Evolutionary conservation across 2,113 vertebrate species (phyloP).

Genomic region (Platysternon megacephalum): DNA sequence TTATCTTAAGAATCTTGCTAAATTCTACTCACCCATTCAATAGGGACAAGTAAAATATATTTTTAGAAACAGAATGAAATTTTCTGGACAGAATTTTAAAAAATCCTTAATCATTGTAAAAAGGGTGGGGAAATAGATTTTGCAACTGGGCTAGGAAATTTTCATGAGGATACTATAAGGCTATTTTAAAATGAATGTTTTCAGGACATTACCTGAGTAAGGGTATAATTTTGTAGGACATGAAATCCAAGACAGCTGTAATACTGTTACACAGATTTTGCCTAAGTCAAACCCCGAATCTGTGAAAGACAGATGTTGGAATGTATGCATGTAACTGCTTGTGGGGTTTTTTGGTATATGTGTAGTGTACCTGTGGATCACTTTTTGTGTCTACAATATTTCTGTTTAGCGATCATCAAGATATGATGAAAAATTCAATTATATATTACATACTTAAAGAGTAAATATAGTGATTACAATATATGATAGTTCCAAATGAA

Average conservation of each 20-base stretch:
- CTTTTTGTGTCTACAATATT: conserved; percentile 57
- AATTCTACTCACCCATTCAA: not conserved
- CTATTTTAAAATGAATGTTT: conserved; percentile 67
- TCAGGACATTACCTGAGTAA: conserved; percentile 70
- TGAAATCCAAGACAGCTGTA: conserved; percentile 67
- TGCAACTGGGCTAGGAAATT: not conserved
- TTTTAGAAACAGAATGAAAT: conserved; percentile 28
- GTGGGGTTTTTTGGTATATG: conserved; percentile 53
- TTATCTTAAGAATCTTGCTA: conserved; percentile 47
- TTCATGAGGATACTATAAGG: conserved; percentile 22
- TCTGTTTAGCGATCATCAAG: conserved; percentile 63
- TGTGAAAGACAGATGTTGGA: conserved; percentile 60
- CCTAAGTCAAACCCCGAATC: conserved; percentile 62
- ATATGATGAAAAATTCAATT: conserved; percentile 39
- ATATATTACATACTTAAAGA: conserved; percentile 46
- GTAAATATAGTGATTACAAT: conserved; percentile 61
- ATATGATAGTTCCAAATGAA: conserved; percentile 73
- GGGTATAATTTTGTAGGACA: conserved; percentile 67
- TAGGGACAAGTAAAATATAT: not conserved
- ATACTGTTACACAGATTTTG: conserved; percentile 70
- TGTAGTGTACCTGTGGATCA: conserved; percentile 47
- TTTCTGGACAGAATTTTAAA: not conserved
- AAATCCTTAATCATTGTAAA: not conserved
- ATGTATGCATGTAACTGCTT: conserved; percentile 51
- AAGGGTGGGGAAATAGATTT: not conserved